phyloP scores from a whole-genome alignment of 2,113 vertebrate species.

The Silurus meridionalis region DNA sequence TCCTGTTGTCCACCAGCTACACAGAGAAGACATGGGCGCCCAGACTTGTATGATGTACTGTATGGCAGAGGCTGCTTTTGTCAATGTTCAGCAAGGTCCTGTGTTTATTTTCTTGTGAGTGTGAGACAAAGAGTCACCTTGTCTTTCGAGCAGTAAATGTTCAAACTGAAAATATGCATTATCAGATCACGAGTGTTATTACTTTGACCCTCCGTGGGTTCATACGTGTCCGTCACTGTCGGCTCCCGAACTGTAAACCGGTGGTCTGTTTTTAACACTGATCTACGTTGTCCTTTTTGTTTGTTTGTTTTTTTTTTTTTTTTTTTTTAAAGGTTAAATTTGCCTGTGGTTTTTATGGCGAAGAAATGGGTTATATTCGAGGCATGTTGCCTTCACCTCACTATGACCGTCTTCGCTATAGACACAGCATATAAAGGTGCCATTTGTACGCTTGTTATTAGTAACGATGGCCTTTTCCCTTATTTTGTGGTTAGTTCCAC shows the following conservation, averaged over 20 bases:
- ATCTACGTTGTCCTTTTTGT: conserved; percentile 6
- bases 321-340: conserved; percentile 7
- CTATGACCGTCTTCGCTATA: conserved; percentile 34
- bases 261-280: conserved; percentile 26
- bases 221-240: neutral
- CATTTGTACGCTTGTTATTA: conserved; percentile 43
- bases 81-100: conserved; percentile 19
- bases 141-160: conserved; percentile 27
- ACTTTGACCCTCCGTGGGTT: conserved; percentile 6
- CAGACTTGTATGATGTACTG: conserved; percentile 26
- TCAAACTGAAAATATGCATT: conserved; percentile 20
- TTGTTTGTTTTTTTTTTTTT: neutral
- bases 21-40: conserved; percentile 6
- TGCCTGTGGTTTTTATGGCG: conserved; percentile 10
- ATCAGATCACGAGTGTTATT: conserved; percentile 30
- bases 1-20: conserved; percentile 22
- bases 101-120: conserved; percentile 24
- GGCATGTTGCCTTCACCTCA: conserved; percentile 27
- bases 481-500: conserved; percentile 45
- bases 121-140: conserved; percentile 32
- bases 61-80: neutral
- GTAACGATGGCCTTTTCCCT: conserved; percentile 40
- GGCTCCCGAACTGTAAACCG: neutral
- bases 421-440: conserved; percentile 35
- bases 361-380: neutral